Base-by-base conservation (phyloP, 2,113 vertebrate species). In the Carlito syrichta region DNA sequence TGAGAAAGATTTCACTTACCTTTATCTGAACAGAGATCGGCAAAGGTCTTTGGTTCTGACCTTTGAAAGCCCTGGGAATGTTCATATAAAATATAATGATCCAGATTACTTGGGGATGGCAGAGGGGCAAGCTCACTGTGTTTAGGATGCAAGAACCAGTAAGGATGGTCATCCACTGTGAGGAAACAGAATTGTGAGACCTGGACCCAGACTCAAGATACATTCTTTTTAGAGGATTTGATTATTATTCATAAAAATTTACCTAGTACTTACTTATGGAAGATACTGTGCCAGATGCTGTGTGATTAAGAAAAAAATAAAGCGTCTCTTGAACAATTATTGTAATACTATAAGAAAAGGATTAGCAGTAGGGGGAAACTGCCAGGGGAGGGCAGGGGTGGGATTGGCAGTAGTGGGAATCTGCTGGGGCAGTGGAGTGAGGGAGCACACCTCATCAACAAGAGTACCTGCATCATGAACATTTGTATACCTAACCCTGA, bases 1-100 rank as follows among this genome's bases (percentile, higher is more conserved):
- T 99, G 98, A 96, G 97, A 93, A 78, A 48, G 63, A 73, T 91
- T 73, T 78, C 56, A 88, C 96, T 95, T 77, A 50, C 11, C 27
- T 92, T 82, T 77, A 58, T 73, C n/a, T 76, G 56, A 85, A 91
- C 45, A 91, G 60, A 63, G 66, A 48, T 23, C 91, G 30, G 19
- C 56, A 86, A 30, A 88, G 32, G 14, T 35, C 73, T 93, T 93
- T 84, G 66, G 23, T 95, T 94, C 32, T 96, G 94, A 79, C 2
- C 30, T 91, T 32, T 66, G 40, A 35, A 76, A 43, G 17, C 62
- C 56, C 43, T 60, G 30, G 20, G 5, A 40, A 32, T 17, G 66
- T 92, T 45, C 38, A 43, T 60, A 2, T 68, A 40, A 89, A 30
- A 68, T 82, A 16, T 40, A n/a, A 38, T 84, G 52, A 35, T 69